Percentiles rank a stretch among this genome's conserved stretches.
Evolutionary conservation across 2,888 invertebrate genomes (phyloP).

Genomic region (Ophion ellenae): DNA sequence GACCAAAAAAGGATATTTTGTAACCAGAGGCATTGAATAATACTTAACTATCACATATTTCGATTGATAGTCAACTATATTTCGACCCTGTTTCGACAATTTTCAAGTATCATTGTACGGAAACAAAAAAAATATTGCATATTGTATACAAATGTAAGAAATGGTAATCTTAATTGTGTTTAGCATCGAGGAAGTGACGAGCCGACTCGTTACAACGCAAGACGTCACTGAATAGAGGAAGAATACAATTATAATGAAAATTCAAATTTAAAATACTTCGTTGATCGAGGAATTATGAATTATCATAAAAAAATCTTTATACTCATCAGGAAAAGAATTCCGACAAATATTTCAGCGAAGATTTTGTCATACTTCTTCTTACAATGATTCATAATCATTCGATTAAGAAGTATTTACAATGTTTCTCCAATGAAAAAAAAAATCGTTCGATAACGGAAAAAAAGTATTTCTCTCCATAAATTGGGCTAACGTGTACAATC

Average conservation of each 20-base stretch:
- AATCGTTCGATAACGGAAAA: slow-evolving; percentile 23
- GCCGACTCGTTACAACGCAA: slow-evolving; percentile 13
- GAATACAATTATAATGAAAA: not conserved
- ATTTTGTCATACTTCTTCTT: not conserved
- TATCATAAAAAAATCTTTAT: not conserved
- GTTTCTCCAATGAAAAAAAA: slow-evolving; percentile 8
- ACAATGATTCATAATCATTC: slow-evolving; percentile 11
- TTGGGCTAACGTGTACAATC: slow-evolving; percentile 48
- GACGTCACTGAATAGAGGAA: not conserved
- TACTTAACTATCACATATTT: slow-evolving; percentile 31
- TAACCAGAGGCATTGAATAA: not conserved
- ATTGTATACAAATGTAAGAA: slow-evolving; percentile 59
- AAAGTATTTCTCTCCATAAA: slow-evolving; percentile 47
- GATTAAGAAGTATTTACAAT: not conserved
- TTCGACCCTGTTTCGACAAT: slow-evolving; percentile 55
- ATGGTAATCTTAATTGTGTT: slow-evolving; percentile 41
- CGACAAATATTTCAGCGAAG: not conserved
- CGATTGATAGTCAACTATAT: slow-evolving; percentile 50
- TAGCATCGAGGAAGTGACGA: slow-evolving; percentile 21
- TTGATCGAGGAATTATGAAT: slow-evolving; percentile 12
- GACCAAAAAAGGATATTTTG: slow-evolving; percentile 42
- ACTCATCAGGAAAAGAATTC: not conserved
- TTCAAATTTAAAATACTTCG: not conserved
- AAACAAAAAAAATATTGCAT: slow-evolving; percentile 23
- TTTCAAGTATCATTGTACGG: slow-evolving; percentile 51